Evolutionary conservation across 1,140 invertebrate species (phyloP), one percentile per base, ranked within the genome.

Genomic region (Euura lappo): DNA sequence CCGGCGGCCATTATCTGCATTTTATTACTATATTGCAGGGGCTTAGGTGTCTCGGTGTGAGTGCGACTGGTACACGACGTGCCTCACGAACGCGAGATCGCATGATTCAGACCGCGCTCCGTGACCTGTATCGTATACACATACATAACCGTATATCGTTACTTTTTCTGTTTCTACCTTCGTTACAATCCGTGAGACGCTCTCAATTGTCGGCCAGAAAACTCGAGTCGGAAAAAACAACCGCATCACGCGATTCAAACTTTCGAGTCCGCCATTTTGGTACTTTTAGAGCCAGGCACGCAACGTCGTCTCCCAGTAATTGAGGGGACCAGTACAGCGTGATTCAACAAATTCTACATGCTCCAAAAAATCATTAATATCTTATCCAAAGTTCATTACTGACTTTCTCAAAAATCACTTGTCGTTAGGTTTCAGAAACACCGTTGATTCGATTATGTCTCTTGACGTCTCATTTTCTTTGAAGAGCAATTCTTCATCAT

Each of bases 11-110:
- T 86, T 86, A 86, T 85, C 84, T 85, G 77, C 81, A 83, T 85
- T 86, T 86, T 86, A 86, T 85, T 81, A 83, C 83, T 85, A 84
- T 86, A 86, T 85, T 84, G 82, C 84, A 60, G 51, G 10, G 13
- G 66, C 28, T 68, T 68, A 42, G 66, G 8, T 11, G 42, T 11
- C 66, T 8, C 42, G 13, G 66, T 10, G 66, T 8, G 28, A 6
- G 42, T 11, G 66, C 6, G 66, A 5, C 8, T 13, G 0, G 42
- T 8, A 60, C 51, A n/a, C 51, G 51, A n/a, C 51, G 51, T 11
- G 13, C 8, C 28, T 28, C 28, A n/a, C 51, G 51, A 60, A 60
- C 8, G 51, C 6, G 11, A 6, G 47, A 60, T 60, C 51, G 51
- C 51, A n/a, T 60, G 51, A 60, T 60, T 60, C 51, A 60, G 51